Base-by-base conservation (phyloP, 2,797 vertebrate genomes). In the Fistularia tabacaria region DNA sequence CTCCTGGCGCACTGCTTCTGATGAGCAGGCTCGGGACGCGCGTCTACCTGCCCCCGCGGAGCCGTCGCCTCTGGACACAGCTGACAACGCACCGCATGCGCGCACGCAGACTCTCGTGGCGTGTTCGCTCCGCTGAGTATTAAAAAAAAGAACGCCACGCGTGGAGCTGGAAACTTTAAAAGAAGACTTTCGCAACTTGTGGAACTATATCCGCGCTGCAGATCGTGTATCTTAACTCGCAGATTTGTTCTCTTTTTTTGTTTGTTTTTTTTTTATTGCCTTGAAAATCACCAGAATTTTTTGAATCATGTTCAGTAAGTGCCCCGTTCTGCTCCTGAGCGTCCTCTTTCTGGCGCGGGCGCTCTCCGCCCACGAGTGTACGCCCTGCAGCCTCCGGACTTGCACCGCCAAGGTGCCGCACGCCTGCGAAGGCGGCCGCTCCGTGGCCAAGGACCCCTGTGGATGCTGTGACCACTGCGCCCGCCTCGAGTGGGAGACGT, bases 381-480 rank as follows among this genome's bases (percentile, higher is more conserved):
- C 85, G 59, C 86, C 89, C 50, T 92, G 91, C 59, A 48, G 80
- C 39, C 79, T 85, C 59, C 84, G 90, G 71, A 75, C 80, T 3
- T 92, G 91, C 73, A 73, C 85, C 10, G 44, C 49, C 46, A 69
- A 73, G 56, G 42, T 78, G 15, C 58, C 81, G 44, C 80, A 65
- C 50, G 78, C 62, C 72, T 92, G 91, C 57, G 87, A 83, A 36
- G 78, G 77, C 9, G 88, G 83, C 25, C 87, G 89, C 76, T 84
- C 59, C 40, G 7, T 77, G 67, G 85, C 81, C 49, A 71, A 69
- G 62, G 91, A 92, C 62, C 89, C 91, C 4, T 93, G 92, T 83
- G 89, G 90, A 65, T 93, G 92, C 82, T 93, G 92, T 38, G 85
- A 86, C 44, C 87, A 78, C 59, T 92, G 92, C 47, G 38, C 88